Conservation (phyloP, 2,113 vertebrate species). For the Prochilodus magdalenae region DNA sequence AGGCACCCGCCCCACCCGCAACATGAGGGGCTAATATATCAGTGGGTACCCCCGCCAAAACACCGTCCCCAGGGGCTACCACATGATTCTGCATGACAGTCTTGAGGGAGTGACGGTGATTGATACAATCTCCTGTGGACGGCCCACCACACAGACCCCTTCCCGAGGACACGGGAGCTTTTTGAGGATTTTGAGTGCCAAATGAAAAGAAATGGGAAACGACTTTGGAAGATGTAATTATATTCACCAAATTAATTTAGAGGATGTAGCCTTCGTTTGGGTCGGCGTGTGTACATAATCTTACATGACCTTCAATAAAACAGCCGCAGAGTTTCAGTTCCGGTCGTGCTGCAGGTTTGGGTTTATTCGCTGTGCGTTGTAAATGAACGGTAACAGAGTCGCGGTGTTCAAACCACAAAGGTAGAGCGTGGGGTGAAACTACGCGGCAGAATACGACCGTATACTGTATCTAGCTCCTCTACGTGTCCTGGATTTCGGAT, state of each 20-base stretch:
- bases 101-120: too few species aligned
- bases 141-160: too few species aligned
- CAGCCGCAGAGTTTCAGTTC: constrained; percentile 10
- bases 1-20: not conserved
- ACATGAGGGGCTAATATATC: not conserved
- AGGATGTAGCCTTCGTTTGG: constrained; percentile 41
- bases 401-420: too few species aligned
- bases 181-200: constrained; percentile 47
- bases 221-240: constrained; percentile 24
- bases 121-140: too few species aligned
- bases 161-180: not conserved
- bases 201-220: constrained; percentile 35
- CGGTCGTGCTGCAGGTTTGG: not conserved
- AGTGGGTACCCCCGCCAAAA: not conserved
- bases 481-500: too few species aligned
- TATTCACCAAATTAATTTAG: not conserved
- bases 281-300: constrained; percentile 43
- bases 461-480: too few species aligned
- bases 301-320: constrained; percentile 27
- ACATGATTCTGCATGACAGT: not conserved
- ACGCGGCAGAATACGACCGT: too few species aligned
- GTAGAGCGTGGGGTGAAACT: too few species aligned
- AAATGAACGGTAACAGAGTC: too few species aligned
- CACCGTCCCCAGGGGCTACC: too few species aligned
- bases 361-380: too few species aligned